Conservation (phyloP, 2,797 vertebrate species). For the Monodelphis domestica region DNA sequence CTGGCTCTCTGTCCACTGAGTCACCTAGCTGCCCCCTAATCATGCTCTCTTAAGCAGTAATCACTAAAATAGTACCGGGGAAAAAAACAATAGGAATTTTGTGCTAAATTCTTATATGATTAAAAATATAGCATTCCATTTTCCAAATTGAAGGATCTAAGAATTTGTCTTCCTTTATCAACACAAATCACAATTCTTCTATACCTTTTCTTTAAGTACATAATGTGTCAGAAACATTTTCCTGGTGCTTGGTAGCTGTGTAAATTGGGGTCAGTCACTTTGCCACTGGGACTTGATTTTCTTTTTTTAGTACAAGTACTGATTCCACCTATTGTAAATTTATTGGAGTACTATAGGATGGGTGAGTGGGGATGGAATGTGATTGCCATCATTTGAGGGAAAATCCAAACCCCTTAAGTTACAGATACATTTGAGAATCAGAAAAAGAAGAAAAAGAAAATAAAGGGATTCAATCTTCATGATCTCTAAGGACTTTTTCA, state of each 20-base stretch:
- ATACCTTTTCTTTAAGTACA: not conserved
- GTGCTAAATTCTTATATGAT: not conserved
- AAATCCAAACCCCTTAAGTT: not conserved
- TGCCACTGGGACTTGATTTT: not conserved
- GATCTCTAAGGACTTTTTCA: not conserved
- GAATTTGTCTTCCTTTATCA: not conserved
- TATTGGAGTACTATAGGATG: not conserved
- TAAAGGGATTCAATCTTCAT: not conserved
- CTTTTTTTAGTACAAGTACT: not conserved
- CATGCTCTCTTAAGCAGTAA: not conserved
- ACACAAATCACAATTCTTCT: not conserved
- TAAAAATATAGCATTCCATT: not conserved
- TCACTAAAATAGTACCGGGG: not conserved
- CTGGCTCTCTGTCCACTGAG: too few relatives aligned
- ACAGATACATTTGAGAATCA: not conserved
- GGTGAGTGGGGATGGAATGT: not conserved
- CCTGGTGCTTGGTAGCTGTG: not conserved
- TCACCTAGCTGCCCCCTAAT: too few relatives aligned
- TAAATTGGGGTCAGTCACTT: not conserved
- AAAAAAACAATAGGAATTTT: not conserved
- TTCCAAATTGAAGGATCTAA: not conserved
- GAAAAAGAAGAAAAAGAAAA: not conserved
- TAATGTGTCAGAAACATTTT: not conserved
- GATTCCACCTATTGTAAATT: not conserved
- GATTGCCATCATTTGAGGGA: not conserved